phyloP scores from a whole-genome alignment of 2,888 invertebrate species.

The Ophonus ardosiacus region DNA sequence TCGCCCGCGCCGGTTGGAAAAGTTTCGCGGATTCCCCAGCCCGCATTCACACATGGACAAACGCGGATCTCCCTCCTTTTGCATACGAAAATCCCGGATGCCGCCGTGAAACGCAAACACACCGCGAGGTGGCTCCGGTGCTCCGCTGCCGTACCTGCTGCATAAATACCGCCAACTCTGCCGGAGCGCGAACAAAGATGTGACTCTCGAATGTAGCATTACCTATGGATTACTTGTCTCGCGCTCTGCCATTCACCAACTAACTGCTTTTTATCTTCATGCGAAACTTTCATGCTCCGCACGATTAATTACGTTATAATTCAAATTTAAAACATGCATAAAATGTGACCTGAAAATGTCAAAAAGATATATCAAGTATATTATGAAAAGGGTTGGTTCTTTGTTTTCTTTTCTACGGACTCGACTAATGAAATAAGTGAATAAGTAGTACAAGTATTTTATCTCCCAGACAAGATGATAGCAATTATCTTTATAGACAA shows the following conservation, averaged over 20 bases:
- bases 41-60: conserved; percentile 49
- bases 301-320: no score
- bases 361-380: background rate
- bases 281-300: background rate
- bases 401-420: no score
- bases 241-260: background rate
- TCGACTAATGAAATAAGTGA: background rate
- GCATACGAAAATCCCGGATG: conserved; percentile 46
- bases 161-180: conserved; percentile 39
- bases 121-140: conserved; percentile 13
- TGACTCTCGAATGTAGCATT: background rate
- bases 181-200: conserved; percentile 13
- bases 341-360: background rate
- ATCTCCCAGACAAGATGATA: background rate
- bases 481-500: conserved; percentile 30
- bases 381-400: background rate
- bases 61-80: conserved; percentile 40
- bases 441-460: background rate
- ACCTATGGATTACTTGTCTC: conserved; percentile 9
- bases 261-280: background rate
- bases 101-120: conserved; percentile 45
- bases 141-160: background rate
- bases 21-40: conserved; percentile 42
- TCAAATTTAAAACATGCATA: background rate
- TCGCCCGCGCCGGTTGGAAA: conserved; percentile 16